Evolutionary conservation across 2,888 invertebrate genomes (phyloP).

Genomic region (Leucophenga montana): DNA sequence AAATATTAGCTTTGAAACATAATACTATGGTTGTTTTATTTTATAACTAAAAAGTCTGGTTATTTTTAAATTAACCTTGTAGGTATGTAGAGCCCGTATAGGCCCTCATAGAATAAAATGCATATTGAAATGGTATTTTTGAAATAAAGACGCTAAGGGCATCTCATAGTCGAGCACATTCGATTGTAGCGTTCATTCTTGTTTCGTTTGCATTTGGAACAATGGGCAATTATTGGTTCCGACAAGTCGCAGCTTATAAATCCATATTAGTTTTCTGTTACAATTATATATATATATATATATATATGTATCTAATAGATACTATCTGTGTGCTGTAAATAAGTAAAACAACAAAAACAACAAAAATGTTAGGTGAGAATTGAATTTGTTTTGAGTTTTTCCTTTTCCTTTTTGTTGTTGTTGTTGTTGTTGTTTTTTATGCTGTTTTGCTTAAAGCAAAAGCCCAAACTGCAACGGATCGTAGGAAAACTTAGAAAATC

Average conservation of each 20-base stretch:
- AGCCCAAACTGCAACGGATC: conserved; percentile 1
- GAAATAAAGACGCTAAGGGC: no score
- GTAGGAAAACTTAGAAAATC: conserved; percentile 37
- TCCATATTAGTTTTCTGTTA: conserved; percentile 11
- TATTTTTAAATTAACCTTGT: no score
- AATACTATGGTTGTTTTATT: no score
- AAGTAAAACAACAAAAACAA: conserved; percentile 4
- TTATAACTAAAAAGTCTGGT: no score
- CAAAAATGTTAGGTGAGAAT: conserved; percentile 7
- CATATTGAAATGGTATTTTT: no score
- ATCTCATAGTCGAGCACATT: no score
- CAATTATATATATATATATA: background rate
- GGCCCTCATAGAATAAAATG: no score
- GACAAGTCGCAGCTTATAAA: conserved; percentile 6
- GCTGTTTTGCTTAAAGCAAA: no score
- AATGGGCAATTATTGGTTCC: conserved; percentile 12
- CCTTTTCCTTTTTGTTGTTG: background rate
- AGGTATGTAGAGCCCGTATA: no score
- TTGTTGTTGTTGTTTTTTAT: background rate
- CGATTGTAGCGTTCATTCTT: background rate
- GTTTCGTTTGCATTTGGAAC: background rate
- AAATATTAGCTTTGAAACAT: no score
- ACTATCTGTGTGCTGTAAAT: background rate
- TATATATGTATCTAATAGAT: background rate
- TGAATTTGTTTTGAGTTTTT: background rate